Evolutionary conservation across 2,113 vertebrate species (phyloP).

Genomic region (Myocastor coypus): DNA sequence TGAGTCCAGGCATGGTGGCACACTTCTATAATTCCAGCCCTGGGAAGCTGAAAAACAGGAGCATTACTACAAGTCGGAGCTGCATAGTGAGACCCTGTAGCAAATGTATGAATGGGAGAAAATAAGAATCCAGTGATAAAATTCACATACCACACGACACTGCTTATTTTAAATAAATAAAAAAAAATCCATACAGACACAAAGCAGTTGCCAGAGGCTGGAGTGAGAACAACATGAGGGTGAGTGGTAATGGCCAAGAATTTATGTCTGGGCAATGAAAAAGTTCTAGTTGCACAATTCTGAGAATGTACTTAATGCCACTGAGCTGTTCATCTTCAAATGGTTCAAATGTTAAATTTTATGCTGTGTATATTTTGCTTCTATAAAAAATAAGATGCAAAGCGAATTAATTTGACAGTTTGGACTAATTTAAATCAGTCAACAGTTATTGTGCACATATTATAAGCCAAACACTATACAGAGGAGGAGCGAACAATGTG

Average conservation of each 20-base stretch:
- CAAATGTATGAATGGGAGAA: too few species aligned
- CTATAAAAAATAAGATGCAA: not conserved
- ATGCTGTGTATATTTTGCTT: not conserved
- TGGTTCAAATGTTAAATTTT: not conserved
- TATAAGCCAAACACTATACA: not conserved
- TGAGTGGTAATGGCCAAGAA: not conserved
- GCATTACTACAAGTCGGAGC: too few species aligned
- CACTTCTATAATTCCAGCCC: too few species aligned
- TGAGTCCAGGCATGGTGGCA: too few species aligned
- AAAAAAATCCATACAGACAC: constrained; percentile 4
- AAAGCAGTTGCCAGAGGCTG: not conserved
- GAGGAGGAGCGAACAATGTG: not conserved
- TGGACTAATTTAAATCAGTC: not conserved
- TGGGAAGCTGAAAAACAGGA: too few species aligned
- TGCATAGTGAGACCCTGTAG: too few species aligned
- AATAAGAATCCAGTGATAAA: not conserved
- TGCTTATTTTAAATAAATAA: not conserved
- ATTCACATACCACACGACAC: not conserved
- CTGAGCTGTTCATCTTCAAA: not conserved
- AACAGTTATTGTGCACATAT: constrained; percentile 25
- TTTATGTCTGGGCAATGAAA: not conserved
- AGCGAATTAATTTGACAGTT: not conserved
- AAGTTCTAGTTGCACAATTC: not conserved
- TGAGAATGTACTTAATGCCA: not conserved
- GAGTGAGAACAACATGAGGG: not conserved